phyloP scores from a whole-genome alignment of 2,888 invertebrate genomes.

The Neocrepidodera transversa region DNA sequence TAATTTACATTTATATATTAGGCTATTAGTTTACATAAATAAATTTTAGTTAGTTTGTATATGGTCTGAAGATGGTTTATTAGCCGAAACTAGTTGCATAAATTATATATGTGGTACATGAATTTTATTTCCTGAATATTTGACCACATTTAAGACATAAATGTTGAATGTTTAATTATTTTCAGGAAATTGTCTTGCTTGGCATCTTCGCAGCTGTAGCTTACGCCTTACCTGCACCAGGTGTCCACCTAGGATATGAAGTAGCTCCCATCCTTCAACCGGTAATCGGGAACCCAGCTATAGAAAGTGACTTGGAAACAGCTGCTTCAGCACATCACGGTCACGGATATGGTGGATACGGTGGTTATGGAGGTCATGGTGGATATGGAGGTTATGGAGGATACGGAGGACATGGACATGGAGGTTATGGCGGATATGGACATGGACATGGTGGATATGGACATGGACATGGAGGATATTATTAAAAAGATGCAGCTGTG shows the following conservation, averaged over 20 bases:
- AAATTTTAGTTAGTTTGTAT: too few relatives aligned
- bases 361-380: constrained; percentile 26
- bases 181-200: constrained; percentile 5
- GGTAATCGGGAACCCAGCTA: not conserved
- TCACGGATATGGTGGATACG: constrained; percentile 24
- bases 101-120: too few relatives aligned
- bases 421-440: too few relatives aligned
- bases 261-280: not conserved
- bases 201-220: not conserved
- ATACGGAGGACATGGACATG: constrained; percentile 4
- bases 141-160: too few relatives aligned
- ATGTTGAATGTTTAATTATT: too few relatives aligned
- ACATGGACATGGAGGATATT: not conserved
- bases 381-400: constrained; percentile 29
- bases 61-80: too few relatives aligned
- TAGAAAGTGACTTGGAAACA: constrained; percentile 9
- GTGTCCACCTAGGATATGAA: not conserved
- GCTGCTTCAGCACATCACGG: constrained; percentile 14
- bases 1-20: too few relatives aligned
- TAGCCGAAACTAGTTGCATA: too few relatives aligned
- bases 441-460: constrained; percentile 8
- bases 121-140: too few relatives aligned
- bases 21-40: too few relatives aligned
- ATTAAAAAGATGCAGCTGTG: not conserved
- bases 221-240: not conserved